Percentiles rank a stretch among this genome's conserved stretches.
Conservation (phyloP, 2,888 invertebrate genomes). For the Pemphredon lugubris region DNA sequence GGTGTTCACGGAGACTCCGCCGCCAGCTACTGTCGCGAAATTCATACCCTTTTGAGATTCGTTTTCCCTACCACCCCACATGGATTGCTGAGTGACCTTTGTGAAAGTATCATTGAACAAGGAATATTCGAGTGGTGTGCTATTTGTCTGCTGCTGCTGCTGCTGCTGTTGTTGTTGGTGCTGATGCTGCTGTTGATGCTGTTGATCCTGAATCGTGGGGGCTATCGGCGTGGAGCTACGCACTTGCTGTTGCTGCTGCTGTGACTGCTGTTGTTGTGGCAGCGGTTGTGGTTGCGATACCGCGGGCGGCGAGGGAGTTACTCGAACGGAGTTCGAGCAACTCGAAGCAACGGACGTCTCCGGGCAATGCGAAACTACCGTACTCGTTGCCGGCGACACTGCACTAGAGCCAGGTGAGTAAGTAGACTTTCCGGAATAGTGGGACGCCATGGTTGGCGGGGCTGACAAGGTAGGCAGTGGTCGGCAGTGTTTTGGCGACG, state of each 20-base stretch:
- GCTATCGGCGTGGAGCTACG: constrained; percentile 68
- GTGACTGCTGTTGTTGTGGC: constrained; percentile 69
- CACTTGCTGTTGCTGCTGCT: constrained; percentile 67
- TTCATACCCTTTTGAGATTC: constrained; percentile 85
- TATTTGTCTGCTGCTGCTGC: constrained; percentile 75
- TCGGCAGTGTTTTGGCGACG: constrained; percentile 79
- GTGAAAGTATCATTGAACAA: constrained; percentile 91
- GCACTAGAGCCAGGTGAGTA: constrained; percentile 77
- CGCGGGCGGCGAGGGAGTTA: constrained; percentile 73
- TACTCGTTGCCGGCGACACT: constrained; percentile 58
- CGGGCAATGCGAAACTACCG: constrained; percentile 63
- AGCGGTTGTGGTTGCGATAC: constrained; percentile 59
- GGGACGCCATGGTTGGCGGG: constrained; percentile 73
- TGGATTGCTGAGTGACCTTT: constrained; percentile 85
- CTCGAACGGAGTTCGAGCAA: constrained; percentile 69
- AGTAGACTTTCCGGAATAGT: constrained; percentile 70
- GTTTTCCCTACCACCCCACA: constrained; percentile 84
- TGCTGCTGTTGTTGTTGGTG: constrained; percentile 66
- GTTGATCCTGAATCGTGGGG: constrained; percentile 74
- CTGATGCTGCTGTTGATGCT: constrained; percentile 68
- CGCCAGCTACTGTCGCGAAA: constrained; percentile 88
- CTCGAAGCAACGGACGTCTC: constrained; percentile 65
- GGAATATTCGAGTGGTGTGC: constrained; percentile 89
- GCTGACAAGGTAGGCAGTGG: constrained; percentile 77
- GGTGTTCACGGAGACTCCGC: constrained; percentile 78